Evolutionary conservation across 2,797 vertebrate species (phyloP), one percentile per base, ranked within the genome.

Genomic region (Oryzias dopingdopingensis): DNA sequence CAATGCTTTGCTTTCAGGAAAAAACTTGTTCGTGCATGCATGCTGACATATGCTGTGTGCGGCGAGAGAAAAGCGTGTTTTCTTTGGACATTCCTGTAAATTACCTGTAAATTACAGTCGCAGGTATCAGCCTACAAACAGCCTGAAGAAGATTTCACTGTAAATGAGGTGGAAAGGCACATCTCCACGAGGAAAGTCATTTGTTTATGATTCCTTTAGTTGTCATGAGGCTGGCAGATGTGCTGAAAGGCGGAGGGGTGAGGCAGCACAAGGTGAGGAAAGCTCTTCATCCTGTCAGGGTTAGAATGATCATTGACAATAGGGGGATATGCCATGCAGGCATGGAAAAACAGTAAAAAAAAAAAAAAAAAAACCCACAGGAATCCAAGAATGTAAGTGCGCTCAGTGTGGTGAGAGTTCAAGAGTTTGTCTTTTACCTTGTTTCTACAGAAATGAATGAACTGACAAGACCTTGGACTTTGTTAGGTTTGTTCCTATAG

Each of bases 1-100:
- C 75, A 23, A 63, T 71, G 46, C 86, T 85, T 79, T 70, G 67
- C 60, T 24, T 79, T 55, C 70, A 63, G 63, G 8, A 56, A 62
- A 15, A 24, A 52, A 55, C 54, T 0, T 52, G 62, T 65, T 50
- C 42, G 29, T 60, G 70, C 73, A 62, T 70, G 62, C 26, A 45
- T 17, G 55, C 48, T 16, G 37, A 56, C 10, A 5, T 57, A 32
- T 47, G n/a, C 50, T 24, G 2, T 45, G n/a, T 15, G 49, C 49
- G 56, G 60, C 3, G 20, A 22, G 0, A 17, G 15, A 42, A 15
- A 16, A 16, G 16, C 41, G 20, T 43, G 37, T 50, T 69, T 71
- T 67, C 24, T 64, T 2, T 0, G 5, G 18, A 24, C 51, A n/a
- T 49, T 40, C 20, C 48, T 5, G 17, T 26, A 22, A 24, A 78